Evolutionary conservation across 2,113 vertebrate genomes (phyloP), one percentile per base, ranked within the genome.

Genomic region (Leiothrix lutea): DNA sequence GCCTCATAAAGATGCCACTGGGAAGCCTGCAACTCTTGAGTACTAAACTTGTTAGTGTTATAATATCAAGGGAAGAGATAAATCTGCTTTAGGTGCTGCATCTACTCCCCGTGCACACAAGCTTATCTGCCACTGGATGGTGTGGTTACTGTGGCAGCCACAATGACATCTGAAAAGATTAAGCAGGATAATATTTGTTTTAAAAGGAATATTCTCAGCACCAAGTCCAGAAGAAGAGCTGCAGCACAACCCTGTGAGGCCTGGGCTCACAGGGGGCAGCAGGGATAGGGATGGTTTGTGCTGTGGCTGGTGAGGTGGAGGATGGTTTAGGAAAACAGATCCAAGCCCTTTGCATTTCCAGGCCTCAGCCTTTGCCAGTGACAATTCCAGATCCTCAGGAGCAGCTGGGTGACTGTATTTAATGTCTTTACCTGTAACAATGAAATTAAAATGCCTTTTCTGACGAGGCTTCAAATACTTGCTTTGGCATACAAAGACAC

Each of bases 1-100:
- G 88, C 67, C 90, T 94, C 91, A 67, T 97, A 97, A 97, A 97
- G 95, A 97, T 94, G 94, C 95, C 87, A 92, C 35, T 18, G 91
- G 91, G 79, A 97, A 97, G 97, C 85, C 86, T 90, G 90, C 95
- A 90, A 94, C 74, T 96, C 92, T 86, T 53, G 81, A 96, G 78
- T 36, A 56, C 87, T 96, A 54, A 95, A 81, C 90, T 96, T 97
- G 96, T 95, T 97, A 97, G 86, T 94, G 85, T 97, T 96, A 70
- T 5, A 67, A 82, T 78, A 96, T 47, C 96, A 74, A 44, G 90
- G 88, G 92, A 96, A 72, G 74, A 5, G 53, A 88, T 97, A 97
- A 97, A 97, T 97, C 96, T 96, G 36, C 0, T 94, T 69, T 67
- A 85, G 74, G 73, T 82, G 73, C 47, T 2, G 21, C 56, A 65